These are phyloP conservation scores for Cephonodes hylas DNA, from an alignment of 2,888 invertebrate species.

Conservation along the genomic window DNA sequence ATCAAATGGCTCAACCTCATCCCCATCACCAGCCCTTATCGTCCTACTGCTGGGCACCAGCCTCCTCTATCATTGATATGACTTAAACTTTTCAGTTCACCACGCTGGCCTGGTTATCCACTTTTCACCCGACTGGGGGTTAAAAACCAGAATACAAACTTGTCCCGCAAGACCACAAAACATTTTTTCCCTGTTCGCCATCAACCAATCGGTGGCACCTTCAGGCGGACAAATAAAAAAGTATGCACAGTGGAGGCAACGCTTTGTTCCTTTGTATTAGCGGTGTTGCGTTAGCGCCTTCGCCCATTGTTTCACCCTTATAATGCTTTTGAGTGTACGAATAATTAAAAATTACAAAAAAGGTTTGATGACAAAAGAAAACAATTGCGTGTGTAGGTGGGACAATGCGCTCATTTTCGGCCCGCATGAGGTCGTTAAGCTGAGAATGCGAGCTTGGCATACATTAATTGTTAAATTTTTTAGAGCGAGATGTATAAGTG, in stretches of 20 bases:
- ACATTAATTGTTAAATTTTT: too few relatives aligned
- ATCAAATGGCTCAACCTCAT: too few relatives aligned
- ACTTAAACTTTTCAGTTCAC: too few relatives aligned
- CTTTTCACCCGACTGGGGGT: too few relatives aligned
- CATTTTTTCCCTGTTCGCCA: neutral
- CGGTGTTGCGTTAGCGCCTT: constrained; percentile 18
- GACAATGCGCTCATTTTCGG: neutral
- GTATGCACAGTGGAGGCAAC: constrained; percentile 14
- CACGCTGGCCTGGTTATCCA: too few relatives aligned
- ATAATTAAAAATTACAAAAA: constrained; percentile 22
- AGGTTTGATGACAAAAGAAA: neutral
- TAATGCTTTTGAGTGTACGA: constrained; percentile 18
- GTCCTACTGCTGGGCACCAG: too few relatives aligned
- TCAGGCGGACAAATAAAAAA: constrained; percentile 21
- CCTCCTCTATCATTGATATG: too few relatives aligned
- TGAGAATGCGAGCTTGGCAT: too few relatives aligned
- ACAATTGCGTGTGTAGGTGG: neutral
- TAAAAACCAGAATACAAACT: too few relatives aligned
- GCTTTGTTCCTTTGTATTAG: constrained; percentile 13
- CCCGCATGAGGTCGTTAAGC: neutral
- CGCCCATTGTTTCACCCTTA: constrained; percentile 22
- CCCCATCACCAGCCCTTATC: too few relatives aligned
- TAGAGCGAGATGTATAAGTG: too few relatives aligned
- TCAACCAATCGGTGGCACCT: constrained; percentile 1
- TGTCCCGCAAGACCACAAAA: too few relatives aligned